These are phyloP conservation scores for Harpalus rufipes DNA, from an alignment of 2,888 invertebrate species.

Conservation along the genomic window DNA sequence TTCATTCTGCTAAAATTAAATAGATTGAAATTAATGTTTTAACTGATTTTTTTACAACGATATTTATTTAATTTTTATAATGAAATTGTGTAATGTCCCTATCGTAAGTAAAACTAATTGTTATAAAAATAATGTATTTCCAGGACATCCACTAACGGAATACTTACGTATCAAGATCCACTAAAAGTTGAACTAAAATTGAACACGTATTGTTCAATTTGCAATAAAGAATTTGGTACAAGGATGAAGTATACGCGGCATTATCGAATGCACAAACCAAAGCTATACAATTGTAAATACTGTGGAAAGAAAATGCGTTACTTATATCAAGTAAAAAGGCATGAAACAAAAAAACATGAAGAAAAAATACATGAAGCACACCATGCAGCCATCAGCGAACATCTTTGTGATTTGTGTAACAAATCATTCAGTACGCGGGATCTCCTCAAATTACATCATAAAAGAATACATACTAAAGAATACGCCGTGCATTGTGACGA, in stretches of 20 bases:
- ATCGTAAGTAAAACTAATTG: background rate
- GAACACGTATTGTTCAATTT: constrained; percentile 64
- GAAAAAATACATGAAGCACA: constrained; percentile 25
- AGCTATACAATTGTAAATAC: constrained; percentile 31
- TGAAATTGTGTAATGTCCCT: background rate
- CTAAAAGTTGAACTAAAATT: constrained; percentile 15
- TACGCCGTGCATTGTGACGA: constrained; percentile 6
- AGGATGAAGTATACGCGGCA: constrained; percentile 59
- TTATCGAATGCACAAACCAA: constrained; percentile 9
- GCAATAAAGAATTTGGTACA: constrained; percentile 68
- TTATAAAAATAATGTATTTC: constrained; percentile 46
- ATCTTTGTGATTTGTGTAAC: constrained; percentile 79
- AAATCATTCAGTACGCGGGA: constrained; percentile 76
- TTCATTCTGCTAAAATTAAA: no score
- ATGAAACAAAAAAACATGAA: constrained; percentile 22
- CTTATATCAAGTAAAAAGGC: constrained; percentile 22
- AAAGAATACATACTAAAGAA: constrained; percentile 27
- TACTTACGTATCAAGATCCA: constrained; percentile 17
- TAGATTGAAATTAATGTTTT: background rate
- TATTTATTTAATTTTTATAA: background rate
- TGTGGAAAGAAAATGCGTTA: constrained; percentile 38
- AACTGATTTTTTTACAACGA: background rate
- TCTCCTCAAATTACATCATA: background rate
- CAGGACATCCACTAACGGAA: constrained; percentile 12
- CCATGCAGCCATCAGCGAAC: constrained; percentile 71